A percentile compares a stretch with the other conserved stretches of the same genome.
Conservation (phyloP, 1,140 invertebrate genomes). For the Bombus confusus region DNA sequence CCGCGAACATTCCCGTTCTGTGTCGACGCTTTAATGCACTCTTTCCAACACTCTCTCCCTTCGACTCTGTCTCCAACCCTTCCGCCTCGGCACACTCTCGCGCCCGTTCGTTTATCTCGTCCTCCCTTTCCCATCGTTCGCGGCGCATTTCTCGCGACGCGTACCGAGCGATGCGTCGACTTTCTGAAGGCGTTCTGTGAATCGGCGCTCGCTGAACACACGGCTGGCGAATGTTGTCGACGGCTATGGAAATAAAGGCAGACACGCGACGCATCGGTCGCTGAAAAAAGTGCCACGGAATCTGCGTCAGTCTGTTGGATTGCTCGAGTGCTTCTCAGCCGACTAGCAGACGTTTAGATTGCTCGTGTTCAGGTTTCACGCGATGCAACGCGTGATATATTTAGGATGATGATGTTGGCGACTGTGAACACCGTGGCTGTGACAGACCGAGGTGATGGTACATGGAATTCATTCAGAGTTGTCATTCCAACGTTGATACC, state of each 20-base stretch:
- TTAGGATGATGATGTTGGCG: background rate
- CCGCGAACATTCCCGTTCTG: constrained; percentile 19
- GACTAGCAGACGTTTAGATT: background rate
- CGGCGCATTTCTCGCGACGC: background rate
- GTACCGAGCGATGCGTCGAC: background rate
- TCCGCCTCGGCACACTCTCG: background rate
- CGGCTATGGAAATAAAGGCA: constrained; percentile 26
- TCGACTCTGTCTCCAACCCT: background rate
- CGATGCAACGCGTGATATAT: background rate
- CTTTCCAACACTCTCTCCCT: background rate
- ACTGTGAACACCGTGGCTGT: background rate
- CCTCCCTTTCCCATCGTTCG: too few relatives aligned
- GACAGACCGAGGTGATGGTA: too few relatives aligned
- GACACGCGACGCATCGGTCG: background rate
- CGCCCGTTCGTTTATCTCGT: constrained; percentile 6
- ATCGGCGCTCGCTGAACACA: background rate
- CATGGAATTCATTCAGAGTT: too few relatives aligned
- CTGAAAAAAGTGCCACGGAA: background rate
- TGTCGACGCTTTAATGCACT: constrained; percentile 55
- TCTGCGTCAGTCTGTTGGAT: background rate
- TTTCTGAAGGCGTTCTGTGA: constrained; percentile 20
- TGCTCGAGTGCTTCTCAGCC: constrained; percentile 20
- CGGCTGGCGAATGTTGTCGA: constrained; percentile 2
- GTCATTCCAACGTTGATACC: too few relatives aligned
- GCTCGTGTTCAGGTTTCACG: background rate